phyloP scores from a whole-genome alignment of 2,888 invertebrate species.

The Horisme vitalbata region DNA sequence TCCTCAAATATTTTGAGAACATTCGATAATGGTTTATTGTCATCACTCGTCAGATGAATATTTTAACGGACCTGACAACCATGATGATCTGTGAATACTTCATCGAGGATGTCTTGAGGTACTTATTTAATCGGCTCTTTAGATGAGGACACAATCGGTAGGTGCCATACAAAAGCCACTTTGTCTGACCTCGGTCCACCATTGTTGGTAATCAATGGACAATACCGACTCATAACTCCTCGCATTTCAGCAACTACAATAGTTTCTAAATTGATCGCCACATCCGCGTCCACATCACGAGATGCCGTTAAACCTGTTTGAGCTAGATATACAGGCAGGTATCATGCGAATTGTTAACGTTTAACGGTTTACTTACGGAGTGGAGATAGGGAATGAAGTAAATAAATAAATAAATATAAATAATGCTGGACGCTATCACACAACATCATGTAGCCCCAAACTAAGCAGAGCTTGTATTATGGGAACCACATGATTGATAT shows the following conservation, averaged over 20 bases:
- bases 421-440: too few species aligned
- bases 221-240: conserved; percentile 39
- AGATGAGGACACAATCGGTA: conserved; percentile 59
- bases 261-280: conserved; percentile 50
- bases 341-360: conserved; percentile 48
- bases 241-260: conserved; percentile 44
- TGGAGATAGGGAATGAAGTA: too few species aligned
- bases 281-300: conserved; percentile 51
- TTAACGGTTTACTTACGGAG: conserved; percentile 49
- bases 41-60: too few species aligned
- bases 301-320: conserved; percentile 56
- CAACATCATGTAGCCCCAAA: too few species aligned
- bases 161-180: conserved; percentile 45
- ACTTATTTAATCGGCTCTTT: conserved; percentile 19
- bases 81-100: conserved; percentile 11
- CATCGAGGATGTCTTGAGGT: conserved; percentile 23
- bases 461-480: too few species aligned
- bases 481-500: too few species aligned
- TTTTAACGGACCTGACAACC: too few species aligned
- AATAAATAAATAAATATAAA: too few species aligned
- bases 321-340: conserved; percentile 19
- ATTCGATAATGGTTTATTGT: too few species aligned
- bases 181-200: conserved; percentile 58
- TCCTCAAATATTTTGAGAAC: too few species aligned
- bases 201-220: conserved; percentile 58